Conservation (phyloP, 2,888 invertebrate species). For the Orchesellides sinensis region DNA sequence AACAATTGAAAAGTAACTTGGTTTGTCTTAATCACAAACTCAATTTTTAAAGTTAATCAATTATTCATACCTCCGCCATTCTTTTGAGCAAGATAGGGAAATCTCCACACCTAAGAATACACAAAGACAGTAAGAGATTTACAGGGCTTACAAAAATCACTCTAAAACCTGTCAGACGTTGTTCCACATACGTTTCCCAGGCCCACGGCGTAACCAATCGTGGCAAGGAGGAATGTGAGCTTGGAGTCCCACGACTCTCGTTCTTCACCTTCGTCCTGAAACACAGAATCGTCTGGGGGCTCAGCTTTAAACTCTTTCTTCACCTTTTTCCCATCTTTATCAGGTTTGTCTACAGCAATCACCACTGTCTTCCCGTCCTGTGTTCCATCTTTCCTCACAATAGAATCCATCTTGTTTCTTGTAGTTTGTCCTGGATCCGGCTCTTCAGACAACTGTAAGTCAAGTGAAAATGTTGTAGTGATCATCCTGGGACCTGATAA, state of each 20-base stretch:
- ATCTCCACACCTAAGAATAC: slow-evolving; percentile 86
- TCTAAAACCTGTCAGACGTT: no score
- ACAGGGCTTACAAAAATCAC: no score
- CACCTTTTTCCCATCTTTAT: slow-evolving; percentile 38
- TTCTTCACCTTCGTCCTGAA: slow-evolving; percentile 82
- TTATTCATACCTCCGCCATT: slow-evolving; percentile 88
- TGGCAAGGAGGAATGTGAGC: slow-evolving; percentile 92
- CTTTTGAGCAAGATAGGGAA: slow-evolving; percentile 96
- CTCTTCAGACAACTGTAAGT: slow-evolving; percentile 37
- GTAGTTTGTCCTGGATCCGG: slow-evolving; percentile 16
- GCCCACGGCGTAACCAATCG: slow-evolving; percentile 96
- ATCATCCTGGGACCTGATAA: no score
- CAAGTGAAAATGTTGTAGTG: neutral
- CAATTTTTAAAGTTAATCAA: no score
- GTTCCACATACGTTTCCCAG: slow-evolving; percentile 88
- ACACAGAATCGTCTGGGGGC: slow-evolving; percentile 66
- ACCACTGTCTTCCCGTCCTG: slow-evolving; percentile 59
- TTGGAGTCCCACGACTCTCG: slow-evolving; percentile 96
- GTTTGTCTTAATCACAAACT: neutral
- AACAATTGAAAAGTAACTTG: neutral
- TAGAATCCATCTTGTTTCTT: slow-evolving; percentile 46
- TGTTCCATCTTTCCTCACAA: slow-evolving; percentile 47
- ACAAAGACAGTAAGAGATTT: neutral
- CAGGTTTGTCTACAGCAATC: slow-evolving; percentile 35
- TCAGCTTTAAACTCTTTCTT: slow-evolving; percentile 61